Conservation (phyloP, 2,113 vertebrate species). For the Dasyornis broadbenti region DNA sequence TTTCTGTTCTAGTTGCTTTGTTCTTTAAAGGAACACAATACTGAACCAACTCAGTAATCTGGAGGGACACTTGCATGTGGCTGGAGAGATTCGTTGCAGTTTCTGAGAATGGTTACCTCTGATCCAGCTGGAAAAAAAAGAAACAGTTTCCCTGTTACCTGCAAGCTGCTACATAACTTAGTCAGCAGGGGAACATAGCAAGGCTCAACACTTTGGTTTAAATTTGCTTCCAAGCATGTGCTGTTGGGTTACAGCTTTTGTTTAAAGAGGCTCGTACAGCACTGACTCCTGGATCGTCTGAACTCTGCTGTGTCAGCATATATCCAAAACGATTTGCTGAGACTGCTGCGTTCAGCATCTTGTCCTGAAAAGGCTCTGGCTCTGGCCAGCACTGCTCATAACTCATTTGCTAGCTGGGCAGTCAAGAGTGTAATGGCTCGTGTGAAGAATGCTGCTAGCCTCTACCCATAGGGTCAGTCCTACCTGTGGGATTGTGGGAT, state of each 20-base stretch:
- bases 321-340: neutral
- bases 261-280: neutral
- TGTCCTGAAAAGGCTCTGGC: neutral
- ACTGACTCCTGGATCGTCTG: neutral
- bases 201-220: neutral
- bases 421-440: neutral
- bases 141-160: neutral
- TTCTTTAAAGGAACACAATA: neutral
- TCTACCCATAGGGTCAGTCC: neutral
- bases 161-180: neutral
- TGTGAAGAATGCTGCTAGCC: neutral
- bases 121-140: neutral
- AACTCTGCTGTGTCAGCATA: neutral
- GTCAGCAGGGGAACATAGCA: neutral
- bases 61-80: rapidly evolving
- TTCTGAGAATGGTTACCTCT: neutral
- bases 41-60: neutral
- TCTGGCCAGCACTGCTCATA: neutral
- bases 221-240: neutral
- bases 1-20: neutral
- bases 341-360: neutral
- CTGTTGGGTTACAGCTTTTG: neutral
- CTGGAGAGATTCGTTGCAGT: neutral
- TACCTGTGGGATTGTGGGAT: neutral
- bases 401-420: neutral